Evolutionary conservation across 2,888 invertebrate species (phyloP).

Genomic region (Parnassius apollo): DNA sequence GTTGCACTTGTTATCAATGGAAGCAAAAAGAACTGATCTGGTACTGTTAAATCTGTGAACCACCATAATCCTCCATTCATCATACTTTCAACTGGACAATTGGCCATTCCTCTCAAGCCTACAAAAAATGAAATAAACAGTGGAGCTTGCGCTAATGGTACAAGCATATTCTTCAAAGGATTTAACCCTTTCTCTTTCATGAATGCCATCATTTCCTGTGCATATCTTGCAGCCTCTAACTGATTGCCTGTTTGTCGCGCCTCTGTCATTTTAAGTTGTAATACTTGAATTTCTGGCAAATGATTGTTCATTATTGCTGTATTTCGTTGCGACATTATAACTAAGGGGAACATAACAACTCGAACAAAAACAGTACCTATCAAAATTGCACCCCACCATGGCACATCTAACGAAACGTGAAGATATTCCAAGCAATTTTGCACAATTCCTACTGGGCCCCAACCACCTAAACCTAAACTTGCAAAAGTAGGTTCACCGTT

Average conservation of each 20-base stretch:
- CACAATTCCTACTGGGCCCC: constrained; percentile 90
- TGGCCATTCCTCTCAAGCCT: constrained; percentile 93
- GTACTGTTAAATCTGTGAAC: constrained; percentile 95
- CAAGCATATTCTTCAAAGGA: constrained; percentile 89
- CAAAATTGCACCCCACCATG: constrained; percentile 96
- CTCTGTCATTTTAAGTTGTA: constrained; percentile 92
- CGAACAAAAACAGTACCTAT: constrained; percentile 90
- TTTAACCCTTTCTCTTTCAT: constrained; percentile 92
- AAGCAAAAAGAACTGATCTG: constrained; percentile 93
- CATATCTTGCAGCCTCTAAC: constrained; percentile 87
- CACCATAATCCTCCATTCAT: constrained; percentile 93
- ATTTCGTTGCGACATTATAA: constrained; percentile 90
- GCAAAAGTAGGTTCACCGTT: constrained; percentile 89
- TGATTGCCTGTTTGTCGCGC: constrained; percentile 92
- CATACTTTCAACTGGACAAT: constrained; percentile 94
- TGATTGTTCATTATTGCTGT: constrained; percentile 90
- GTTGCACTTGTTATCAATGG: constrained; percentile 93
- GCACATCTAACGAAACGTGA: constrained; percentile 90
- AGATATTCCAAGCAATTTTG: constrained; percentile 91
- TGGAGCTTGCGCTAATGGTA: constrained; percentile 91
- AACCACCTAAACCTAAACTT: constrained; percentile 91
- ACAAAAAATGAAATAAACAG: constrained; percentile 96
- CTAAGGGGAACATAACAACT: constrained; percentile 90
- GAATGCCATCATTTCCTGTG: constrained; percentile 89
- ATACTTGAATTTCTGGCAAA: constrained; percentile 90